A percentile compares a stretch with the other conserved stretches of the same genome.
Conservation (phyloP, 1,140 invertebrate genomes). For the Hylaeus anthracinus region DNA sequence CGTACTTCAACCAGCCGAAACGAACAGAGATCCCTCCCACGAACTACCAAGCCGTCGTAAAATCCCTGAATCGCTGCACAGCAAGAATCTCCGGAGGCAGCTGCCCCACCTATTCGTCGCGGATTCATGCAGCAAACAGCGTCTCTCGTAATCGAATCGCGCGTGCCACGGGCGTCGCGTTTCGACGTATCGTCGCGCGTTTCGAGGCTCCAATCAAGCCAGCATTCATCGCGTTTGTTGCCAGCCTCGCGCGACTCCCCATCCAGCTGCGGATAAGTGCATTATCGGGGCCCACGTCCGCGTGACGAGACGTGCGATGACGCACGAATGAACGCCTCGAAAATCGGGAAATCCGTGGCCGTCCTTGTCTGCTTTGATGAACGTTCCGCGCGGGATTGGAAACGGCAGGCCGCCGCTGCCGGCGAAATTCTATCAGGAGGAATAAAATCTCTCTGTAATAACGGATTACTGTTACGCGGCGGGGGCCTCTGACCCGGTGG, state of each 20-base stretch:
- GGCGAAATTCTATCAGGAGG: constrained; percentile 20
- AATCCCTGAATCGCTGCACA: neutral
- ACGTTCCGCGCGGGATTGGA: constrained; percentile 26
- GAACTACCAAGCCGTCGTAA: no score
- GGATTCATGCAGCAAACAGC: constrained; percentile 45
- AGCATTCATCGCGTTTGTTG: constrained; percentile 73
- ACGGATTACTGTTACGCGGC: constrained; percentile 34
- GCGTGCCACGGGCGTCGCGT: constrained; percentile 43
- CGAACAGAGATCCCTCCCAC: neutral
- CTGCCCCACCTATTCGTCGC: constrained; percentile 8
- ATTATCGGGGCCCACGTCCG: constrained; percentile 63
- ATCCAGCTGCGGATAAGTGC: constrained; percentile 61
- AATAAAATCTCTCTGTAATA: constrained; percentile 48
- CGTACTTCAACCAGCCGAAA: neutral
- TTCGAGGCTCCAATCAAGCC: constrained; percentile 71
- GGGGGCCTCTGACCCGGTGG: neutral
- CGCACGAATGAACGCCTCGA: constrained; percentile 43
- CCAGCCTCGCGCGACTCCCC: constrained; percentile 45
- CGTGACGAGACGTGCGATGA: constrained; percentile 50
- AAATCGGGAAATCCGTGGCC: constrained; percentile 48
- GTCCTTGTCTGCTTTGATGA: neutral
- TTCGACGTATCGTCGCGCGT: constrained; percentile 64
- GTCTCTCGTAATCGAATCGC: constrained; percentile 52
- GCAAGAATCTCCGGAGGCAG: neutral
- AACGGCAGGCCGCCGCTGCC: neutral